Conservation (phyloP, 37 sponge, comb jelly and placozoan species). For the Haliclona indistincta region DNA sequence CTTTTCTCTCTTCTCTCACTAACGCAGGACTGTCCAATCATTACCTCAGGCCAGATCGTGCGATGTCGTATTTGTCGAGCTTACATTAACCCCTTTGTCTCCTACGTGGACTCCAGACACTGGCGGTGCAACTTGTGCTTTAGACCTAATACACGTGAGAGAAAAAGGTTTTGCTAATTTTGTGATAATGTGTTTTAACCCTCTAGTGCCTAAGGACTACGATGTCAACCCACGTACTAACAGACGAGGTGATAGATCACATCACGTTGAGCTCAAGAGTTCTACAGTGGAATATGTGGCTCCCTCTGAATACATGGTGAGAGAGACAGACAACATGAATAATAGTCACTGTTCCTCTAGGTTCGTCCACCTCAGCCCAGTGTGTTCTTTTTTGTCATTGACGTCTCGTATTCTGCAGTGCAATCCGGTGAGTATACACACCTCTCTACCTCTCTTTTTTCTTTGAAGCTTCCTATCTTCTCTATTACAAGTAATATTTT, state of each 20-base stretch:
- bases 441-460: too few species aligned
- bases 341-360: conserved; percentile 22
- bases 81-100: conserved; percentile 95
- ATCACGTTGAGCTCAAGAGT: conserved; percentile 63
- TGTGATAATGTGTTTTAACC: too few species aligned
- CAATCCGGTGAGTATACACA: conserved; percentile 82
- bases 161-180: too few species aligned
- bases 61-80: conserved; percentile 92
- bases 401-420: conserved; percentile 81
- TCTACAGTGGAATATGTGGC: conserved; percentile 92
- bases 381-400: conserved; percentile 87
- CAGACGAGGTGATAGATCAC: conserved; percentile 38
- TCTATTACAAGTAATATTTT: too few species aligned
- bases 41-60: conserved; percentile 66
- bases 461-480: too few species aligned
- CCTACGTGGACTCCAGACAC: conserved; percentile 75
- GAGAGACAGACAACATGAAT: not conserved
- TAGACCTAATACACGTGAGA: conserved; percentile 78
- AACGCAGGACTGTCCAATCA: conserved; percentile 77
- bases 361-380: conserved; percentile 93
- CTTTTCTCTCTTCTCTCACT: not conserved
- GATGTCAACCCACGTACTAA: conserved; percentile 60
- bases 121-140: conserved; percentile 98
- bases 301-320: conserved; percentile 93
- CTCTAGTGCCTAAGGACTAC: conserved; percentile 74